phyloP scores from a whole-genome alignment of 1,140 invertebrate genomes.

The Matsumurasca onukii region DNA sequence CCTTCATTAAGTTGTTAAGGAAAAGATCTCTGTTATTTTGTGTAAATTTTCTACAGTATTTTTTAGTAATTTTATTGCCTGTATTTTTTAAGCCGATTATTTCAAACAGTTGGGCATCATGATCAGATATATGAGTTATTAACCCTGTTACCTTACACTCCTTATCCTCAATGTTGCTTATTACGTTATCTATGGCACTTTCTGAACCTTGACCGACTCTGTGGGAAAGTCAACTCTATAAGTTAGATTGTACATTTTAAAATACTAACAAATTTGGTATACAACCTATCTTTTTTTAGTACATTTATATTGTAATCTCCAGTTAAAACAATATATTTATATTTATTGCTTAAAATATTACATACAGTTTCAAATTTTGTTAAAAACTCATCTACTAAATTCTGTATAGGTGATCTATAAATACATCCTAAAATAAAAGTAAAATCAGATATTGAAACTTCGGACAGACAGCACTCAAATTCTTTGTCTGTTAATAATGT shows the following conservation, averaged over 20 bases:
- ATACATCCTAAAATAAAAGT: slow-evolving; percentile 14
- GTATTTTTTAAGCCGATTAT: background rate
- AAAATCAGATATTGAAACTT: slow-evolving; percentile 17
- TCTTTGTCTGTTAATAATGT: slow-evolving; percentile 22
- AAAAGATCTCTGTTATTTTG: background rate
- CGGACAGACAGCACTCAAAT: slow-evolving; percentile 23
- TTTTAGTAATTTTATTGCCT: background rate
- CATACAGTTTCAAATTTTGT: background rate
- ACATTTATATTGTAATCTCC: slow-evolving; percentile 21
- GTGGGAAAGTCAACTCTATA: slow-evolving; percentile 5
- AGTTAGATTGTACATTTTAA: slow-evolving; percentile 13
- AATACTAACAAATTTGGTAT: slow-evolving; percentile 9
- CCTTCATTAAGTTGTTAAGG: background rate
- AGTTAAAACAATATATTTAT: slow-evolving; percentile 1
- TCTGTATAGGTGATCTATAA: slow-evolving; percentile 14
- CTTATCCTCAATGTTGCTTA: background rate
- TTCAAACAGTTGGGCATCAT: slow-evolving; percentile 19
- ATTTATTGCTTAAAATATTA: slow-evolving; percentile 12
- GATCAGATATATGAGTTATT: slow-evolving; percentile 22
- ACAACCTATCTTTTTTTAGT: slow-evolving; percentile 4
- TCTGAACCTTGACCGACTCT: background rate
- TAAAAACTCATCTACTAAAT: background rate
- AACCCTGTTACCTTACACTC: slow-evolving; percentile 9
- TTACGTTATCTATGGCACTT: slow-evolving; percentile 10
- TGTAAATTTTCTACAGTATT: background rate